Percentiles rank a stretch among this genome's conserved stretches.
Evolutionary conservation across 2,113 vertebrate genomes (phyloP).

Genomic region (Oreochromis spilurus): DNA sequence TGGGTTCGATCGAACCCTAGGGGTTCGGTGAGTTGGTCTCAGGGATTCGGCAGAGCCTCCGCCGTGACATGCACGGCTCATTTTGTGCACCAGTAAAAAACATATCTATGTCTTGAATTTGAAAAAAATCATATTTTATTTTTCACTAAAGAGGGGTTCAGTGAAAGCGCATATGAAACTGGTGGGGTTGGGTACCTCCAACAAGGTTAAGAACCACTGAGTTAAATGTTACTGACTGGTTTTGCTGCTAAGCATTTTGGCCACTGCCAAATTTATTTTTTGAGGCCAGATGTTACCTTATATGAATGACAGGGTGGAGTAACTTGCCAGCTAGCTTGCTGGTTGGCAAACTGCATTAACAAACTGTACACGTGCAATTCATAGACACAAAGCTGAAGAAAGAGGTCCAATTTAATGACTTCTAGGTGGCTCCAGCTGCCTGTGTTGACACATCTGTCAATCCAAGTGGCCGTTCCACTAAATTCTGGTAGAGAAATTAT

Average conservation of each 20-base stretch:
- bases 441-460: neutral
- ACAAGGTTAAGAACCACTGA: neutral
- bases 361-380: neutral
- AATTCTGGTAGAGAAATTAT: neutral
- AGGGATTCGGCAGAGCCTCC: too few species aligned
- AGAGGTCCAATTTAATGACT: neutral
- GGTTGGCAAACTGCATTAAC: neutral
- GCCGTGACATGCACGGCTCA: too few species aligned
- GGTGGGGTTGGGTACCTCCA: too few species aligned
- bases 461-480: neutral
- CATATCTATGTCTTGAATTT: too few species aligned
- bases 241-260: neutral
- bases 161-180: too few species aligned
- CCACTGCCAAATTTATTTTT: neutral
- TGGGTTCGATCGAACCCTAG: too few species aligned
- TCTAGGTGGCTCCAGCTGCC: neutral
- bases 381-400: neutral
- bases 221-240: neutral
- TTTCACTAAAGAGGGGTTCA: too few species aligned
- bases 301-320: neutral
- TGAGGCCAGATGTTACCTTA: neutral
- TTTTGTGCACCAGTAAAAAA: too few species aligned
- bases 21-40: too few species aligned
- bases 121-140: too few species aligned
- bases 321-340: neutral